Base-by-base conservation (phyloP, 2,113 vertebrate species). In the Carollia perspicillata region DNA sequence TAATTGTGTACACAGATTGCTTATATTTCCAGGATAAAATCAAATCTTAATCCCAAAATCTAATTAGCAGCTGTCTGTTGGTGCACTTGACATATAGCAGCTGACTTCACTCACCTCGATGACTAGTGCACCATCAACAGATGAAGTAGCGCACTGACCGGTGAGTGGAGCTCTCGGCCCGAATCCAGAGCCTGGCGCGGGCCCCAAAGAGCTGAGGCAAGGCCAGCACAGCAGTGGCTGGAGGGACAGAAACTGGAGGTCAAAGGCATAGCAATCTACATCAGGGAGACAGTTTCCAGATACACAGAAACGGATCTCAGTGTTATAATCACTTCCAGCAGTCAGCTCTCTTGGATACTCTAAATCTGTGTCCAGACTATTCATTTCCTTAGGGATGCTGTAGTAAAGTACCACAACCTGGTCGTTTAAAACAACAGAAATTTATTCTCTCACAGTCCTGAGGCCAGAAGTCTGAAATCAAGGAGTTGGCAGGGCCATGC, bases 21-120 rank as follows among this genome's bases (percentile, higher is more conserved):
- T 92, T 84, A 7, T 23, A 47, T 90, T 89, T 85, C 81, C 37
- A 60, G 55, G 44, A 49, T 89, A 51, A 87, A 94, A 66, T 93
- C 30, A 37, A 53, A 53, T 93, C 55, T 75, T 49, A 66, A 66
- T 22, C 44, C 85, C 75, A 2, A 68, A 18, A 93, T 93, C 90
- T 88, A 69, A 93, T 97, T 95, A 95, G 30, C 0, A 0, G 77
- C 7, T 51, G 17, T 55, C 93, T 53, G 33, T 80, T 83, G 91
- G 26, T 84, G 9, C 92, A 60, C 72, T 37, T 94, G 92, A 93
- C 83, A 22, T 2, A 30, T 55, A 51, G 0, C 20, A 2, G 30
- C 51, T 0, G 2, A 75, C 94, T 69, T 72, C 72, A 47, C 17
- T 90, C 66, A 17, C 55, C 71, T 79, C 58, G 0, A 0, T 85